Conservation (phyloP, 1,140 invertebrate species). For the Steinernema khuongi region DNA sequence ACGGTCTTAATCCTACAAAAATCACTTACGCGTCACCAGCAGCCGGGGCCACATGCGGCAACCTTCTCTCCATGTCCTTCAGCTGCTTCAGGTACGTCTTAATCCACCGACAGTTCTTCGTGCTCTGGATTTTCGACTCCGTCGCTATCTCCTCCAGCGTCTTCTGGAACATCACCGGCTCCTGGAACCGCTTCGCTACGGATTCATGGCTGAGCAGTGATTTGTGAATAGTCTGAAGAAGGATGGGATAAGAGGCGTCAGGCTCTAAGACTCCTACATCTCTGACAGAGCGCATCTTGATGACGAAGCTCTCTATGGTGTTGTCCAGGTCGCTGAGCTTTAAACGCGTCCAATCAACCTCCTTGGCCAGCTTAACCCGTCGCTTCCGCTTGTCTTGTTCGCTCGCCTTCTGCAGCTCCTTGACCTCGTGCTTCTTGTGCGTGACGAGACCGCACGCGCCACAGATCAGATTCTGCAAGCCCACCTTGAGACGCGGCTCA, state of each 20-base stretch:
- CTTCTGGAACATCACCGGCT: not conserved
- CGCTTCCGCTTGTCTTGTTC: not conserved
- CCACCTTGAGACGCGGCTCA: not conserved
- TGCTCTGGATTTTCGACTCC: constrained; percentile 5
- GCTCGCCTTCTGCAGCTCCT: not conserved
- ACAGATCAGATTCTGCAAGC: not conserved
- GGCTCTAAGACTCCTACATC: not conserved
- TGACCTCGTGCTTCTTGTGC: not conserved
- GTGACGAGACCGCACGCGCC: not conserved
- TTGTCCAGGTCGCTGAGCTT: not conserved
- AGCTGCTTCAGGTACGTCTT: not conserved
- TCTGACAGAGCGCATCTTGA: not conserved
- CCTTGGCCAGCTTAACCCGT: not conserved
- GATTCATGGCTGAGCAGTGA: not conserved
- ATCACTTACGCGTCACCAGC: not conserved
- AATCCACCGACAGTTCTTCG: not conserved
- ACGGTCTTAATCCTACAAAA: too few species aligned
- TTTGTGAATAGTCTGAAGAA: not conserved
- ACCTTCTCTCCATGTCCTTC: not conserved
- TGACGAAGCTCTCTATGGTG: not conserved
- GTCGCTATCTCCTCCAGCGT: not conserved
- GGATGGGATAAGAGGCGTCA: not conserved
- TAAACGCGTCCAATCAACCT: not conserved
- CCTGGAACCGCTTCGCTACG: not conserved
- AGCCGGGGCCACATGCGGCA: not conserved